Evolutionary conservation across 2,888 invertebrate species (phyloP), one percentile per base, ranked within the genome.

Genomic region (Agonopterix alstromeriana): DNA sequence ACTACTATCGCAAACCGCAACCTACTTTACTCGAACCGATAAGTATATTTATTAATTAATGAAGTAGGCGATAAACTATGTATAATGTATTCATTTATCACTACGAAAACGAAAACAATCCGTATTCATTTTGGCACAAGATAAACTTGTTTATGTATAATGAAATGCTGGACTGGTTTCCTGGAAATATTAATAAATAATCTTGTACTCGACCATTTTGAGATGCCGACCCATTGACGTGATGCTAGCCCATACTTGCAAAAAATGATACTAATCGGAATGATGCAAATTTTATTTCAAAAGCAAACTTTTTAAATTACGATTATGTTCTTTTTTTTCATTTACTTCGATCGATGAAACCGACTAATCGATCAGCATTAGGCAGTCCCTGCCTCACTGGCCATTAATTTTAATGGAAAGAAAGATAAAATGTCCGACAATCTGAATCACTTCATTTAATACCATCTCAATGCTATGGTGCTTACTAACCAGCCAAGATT

Each of bases 31-130:
- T 60, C 51, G 41, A 51, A 42, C 56, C 65, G 83, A 83, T 83
- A 83, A 82, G 60, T 59, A 53, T 58, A 67, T 67, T 27, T 69
- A 67, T 77, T 77, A 81, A 81, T 81, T 76, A 84, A 82, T 79
- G 73, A 70, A 77, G 76, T 65, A 82, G 46, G 44, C 55, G 52
- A 57, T 54, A 52, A 52, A 42, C n/a, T 45, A 48, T n/a, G n/a
- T n/a, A n/a, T 45, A 69, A 56, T 55, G 66, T 68, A 63, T 64
- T 62, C 63, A 64, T 70, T 70, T 74, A 75, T 76, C 67, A 67
- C 36, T 60, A 64, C 65, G 71, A 79, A 79, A 81, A 73, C 72
- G 71, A 81, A 81, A 77, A 80, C 73, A 77, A 71, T 63, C 63
- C 65, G 40, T 48, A 36, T 54, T 63, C 61, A 60, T 69, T 67